A percentile compares a stretch with the other conserved stretches of the same genome.
phyloP scores from a whole-genome alignment of 2,888 invertebrate genomes.

The Netelia melanura region DNA sequence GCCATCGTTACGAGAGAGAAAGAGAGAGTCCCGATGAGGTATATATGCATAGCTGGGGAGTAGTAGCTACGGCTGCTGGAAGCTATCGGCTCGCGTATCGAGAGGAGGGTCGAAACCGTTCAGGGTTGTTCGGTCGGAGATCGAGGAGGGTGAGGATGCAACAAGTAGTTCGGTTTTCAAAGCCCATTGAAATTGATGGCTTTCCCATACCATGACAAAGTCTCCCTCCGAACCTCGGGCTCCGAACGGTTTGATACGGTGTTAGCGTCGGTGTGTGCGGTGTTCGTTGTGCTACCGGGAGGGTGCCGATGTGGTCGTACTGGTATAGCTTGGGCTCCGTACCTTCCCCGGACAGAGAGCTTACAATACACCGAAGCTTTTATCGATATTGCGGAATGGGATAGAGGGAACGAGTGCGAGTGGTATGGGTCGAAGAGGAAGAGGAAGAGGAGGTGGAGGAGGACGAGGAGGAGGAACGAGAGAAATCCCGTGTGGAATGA shows the following conservation, averaged over 20 bases:
- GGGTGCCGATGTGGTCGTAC: slow-evolving; percentile 57
- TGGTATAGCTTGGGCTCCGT: slow-evolving; percentile 46
- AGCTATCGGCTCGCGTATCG: slow-evolving; percentile 85
- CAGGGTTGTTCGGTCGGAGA: slow-evolving; percentile 74
- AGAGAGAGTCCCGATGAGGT: slow-evolving; percentile 35
- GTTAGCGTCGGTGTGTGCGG: slow-evolving; percentile 53
- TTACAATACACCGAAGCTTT: slow-evolving; percentile 83
- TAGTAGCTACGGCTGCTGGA: slow-evolving; percentile 74
- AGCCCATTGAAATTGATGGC: slow-evolving; percentile 85
- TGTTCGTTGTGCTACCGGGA: slow-evolving; percentile 57
- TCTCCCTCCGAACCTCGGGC: slow-evolving; percentile 73
- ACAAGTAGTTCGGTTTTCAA: slow-evolving; percentile 85
- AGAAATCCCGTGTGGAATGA: slow-evolving; percentile 50
- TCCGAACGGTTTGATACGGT: slow-evolving; percentile 65
- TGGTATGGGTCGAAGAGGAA: neutral
- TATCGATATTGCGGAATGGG: slow-evolving; percentile 82
- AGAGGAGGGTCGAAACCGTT: slow-evolving; percentile 84
- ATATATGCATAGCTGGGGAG: slow-evolving; percentile 8
- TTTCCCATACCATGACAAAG: slow-evolving; percentile 84
- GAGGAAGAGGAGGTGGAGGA: slow-evolving; percentile 32
- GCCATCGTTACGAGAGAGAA: slow-evolving; percentile 78
- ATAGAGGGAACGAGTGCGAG: slow-evolving; percentile 44
- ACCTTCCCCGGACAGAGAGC: slow-evolving; percentile 77
- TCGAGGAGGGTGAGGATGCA: slow-evolving; percentile 79
- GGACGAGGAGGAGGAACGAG: slow-evolving; percentile 41